Evolutionary conservation across 2,888 invertebrate species (phyloP).

Genomic region (Acronicta psi): DNA sequence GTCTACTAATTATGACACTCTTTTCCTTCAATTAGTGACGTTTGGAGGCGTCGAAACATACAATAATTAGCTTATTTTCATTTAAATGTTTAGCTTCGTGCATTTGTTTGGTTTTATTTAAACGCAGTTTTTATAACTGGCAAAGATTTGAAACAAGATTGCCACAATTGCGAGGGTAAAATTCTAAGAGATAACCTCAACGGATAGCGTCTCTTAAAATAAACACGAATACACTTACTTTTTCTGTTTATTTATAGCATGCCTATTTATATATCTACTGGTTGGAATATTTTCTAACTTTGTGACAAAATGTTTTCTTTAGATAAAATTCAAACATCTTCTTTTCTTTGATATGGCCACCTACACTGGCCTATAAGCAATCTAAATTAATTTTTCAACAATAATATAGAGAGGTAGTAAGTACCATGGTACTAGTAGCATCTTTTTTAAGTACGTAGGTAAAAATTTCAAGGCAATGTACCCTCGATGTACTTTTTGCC

Average conservation of each 20-base stretch:
- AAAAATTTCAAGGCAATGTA: not conserved
- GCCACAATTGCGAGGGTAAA: conserved; percentile 14
- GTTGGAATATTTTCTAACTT: conserved; percentile 17
- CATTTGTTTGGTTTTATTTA: conserved; percentile 17
- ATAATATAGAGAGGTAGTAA: too few species aligned
- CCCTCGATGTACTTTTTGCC: too few species aligned
- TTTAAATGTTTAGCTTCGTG: conserved; percentile 23
- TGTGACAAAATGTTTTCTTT: conserved; percentile 4
- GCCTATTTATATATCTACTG: conserved; percentile 25
- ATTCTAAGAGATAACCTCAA: conserved; percentile 21
- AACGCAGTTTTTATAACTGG: conserved; percentile 21
- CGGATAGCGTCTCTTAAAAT: conserved; percentile 28
- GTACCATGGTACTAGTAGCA: too few species aligned
- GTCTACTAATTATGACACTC: conserved; percentile 72
- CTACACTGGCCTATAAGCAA: too few species aligned
- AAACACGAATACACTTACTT: conserved; percentile 21
- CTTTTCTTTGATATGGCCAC: not conserved
- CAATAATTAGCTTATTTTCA: conserved; percentile 47
- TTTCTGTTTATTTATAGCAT: conserved; percentile 19
- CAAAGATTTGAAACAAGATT: conserved; percentile 30
- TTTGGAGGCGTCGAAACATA: conserved; percentile 42
- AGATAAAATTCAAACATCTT: not conserved
- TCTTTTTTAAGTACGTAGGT: too few species aligned
- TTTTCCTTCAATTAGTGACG: conserved; percentile 61
- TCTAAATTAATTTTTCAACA: too few species aligned